phyloP scores from a whole-genome alignment of 1,140 invertebrate species.

The Ditylenchus dipsaci region DNA sequence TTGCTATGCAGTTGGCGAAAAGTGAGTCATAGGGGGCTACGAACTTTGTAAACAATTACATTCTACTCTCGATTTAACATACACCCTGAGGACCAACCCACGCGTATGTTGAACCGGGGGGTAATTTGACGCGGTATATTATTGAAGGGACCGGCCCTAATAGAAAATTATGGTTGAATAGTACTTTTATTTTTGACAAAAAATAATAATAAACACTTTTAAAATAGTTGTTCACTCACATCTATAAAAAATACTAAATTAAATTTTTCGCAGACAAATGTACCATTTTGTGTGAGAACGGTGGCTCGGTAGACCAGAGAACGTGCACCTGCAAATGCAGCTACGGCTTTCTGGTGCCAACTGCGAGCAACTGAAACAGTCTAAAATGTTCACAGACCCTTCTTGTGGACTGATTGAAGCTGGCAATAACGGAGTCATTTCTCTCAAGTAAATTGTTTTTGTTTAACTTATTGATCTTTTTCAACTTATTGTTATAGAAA shows the following conservation, averaged over 20 bases:
- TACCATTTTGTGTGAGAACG: conserved; percentile 18
- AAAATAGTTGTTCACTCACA: no score
- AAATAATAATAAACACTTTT: no score
- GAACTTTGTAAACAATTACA: no score
- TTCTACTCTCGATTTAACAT: no score
- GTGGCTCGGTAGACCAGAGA: conserved; percentile 2
- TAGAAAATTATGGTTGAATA: no score
- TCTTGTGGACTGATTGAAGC: conserved; percentile 10
- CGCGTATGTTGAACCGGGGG: no score
- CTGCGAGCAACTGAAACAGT: conserved; percentile 8
- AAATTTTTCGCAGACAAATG: conserved; percentile 20
- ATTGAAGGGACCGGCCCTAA: no score
- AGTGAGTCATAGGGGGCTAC: no score
- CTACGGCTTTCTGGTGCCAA: conserved; percentile 18
- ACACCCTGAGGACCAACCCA: no score
- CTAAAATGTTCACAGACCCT: conserved; percentile 9
- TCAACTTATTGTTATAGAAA: neutral
- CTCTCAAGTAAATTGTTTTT: conserved; percentile 2
- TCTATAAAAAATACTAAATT: neutral
- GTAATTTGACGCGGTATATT: no score
- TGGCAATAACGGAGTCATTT: neutral
- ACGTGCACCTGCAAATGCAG: conserved; percentile 16
- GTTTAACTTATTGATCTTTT: neutral
- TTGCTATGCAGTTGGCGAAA: no score
- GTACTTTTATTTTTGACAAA: no score